phyloP scores from a whole-genome alignment of 2,888 invertebrate species.

The Cepaea hortensis region DNA sequence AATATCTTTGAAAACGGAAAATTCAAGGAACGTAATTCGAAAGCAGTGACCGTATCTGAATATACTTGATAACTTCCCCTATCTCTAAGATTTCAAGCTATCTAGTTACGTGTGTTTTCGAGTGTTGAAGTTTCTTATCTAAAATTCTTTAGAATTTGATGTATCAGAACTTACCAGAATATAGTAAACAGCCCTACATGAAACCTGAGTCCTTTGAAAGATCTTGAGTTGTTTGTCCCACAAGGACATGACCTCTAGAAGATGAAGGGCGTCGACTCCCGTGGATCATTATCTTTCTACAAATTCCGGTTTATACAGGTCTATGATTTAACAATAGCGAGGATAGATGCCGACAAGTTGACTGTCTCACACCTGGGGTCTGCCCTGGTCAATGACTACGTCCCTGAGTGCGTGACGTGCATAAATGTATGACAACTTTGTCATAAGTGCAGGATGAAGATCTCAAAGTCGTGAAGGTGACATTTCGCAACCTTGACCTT shows the following conservation, averaged over 20 bases:
- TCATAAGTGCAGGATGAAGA: no score
- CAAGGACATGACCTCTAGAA: constrained; percentile 20
- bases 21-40: no score
- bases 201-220: neutral
- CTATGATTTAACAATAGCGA: neutral
- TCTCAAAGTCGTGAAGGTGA: no score
- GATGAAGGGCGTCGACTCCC: neutral
- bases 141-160: no score
- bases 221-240: neutral
- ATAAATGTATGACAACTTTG: neutral
- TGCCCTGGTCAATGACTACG: neutral
- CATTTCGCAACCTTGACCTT: no score
- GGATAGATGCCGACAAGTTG: neutral
- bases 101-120: no score
- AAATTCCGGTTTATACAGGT: neutral
- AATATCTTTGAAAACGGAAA: no score
- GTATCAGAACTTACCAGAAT: neutral
- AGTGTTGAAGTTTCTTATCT: no score
- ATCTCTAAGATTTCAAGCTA: no score
- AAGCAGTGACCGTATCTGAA: no score
- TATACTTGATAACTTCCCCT: no score
- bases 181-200: neutral
- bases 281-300: neutral
- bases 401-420: neutral
- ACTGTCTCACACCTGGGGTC: neutral